Base-by-base conservation (phyloP, 2,888 invertebrate genomes). In the Acrobasis consociella region DNA sequence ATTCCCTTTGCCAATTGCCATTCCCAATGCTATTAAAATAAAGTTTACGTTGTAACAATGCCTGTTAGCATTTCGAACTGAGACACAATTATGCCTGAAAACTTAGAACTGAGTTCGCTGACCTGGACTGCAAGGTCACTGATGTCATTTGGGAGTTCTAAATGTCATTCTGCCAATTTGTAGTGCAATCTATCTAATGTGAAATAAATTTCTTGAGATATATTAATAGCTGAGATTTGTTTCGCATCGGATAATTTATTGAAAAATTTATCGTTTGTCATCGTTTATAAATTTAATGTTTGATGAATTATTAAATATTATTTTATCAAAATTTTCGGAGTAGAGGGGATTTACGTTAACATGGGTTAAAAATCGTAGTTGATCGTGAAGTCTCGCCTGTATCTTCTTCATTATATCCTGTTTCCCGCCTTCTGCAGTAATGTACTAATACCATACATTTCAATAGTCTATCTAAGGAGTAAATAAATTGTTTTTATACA, bases 141-240 rank as follows among this genome's bases (percentile, higher is more conserved):
- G 46, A 46, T 46, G 13, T n/a, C 46, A 46, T 46, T 46, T 46
- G 46, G 46, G 46, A 46, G 46, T 46, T 46, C n/a, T 10, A n/a
- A 46, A 46, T 46, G 46, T 46, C 46, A 46, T 46, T 31, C 31
- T 31, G 31, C 31, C 31, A 7, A 31, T 31, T 46, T 46, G 46
- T 46, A 10, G 46, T 46, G 46, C 46, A 46, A 46, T 46, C 46
- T 46, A 46, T 46, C 46, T 46, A 46, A 9, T 46, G 46, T 46
- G n/a, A 46, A 46, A 46, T 46, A 46, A 42, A n/a, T 46, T 46
- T 46, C 2, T 46, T 46, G 46, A 5, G 46, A 46, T 46, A 46
- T 13, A 46, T 46, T 46, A 46, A 46, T 46, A 46, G 46, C 46
- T 46, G 13, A n/a, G 46, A 46, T 46, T 13, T 46, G 46, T 46